Percentiles rank a stretch among this genome's conserved stretches.
These are phyloP conservation scores for Anoura caudifer DNA, from an alignment of 2,113 vertebrate genomes.

Conservation along the genomic window DNA sequence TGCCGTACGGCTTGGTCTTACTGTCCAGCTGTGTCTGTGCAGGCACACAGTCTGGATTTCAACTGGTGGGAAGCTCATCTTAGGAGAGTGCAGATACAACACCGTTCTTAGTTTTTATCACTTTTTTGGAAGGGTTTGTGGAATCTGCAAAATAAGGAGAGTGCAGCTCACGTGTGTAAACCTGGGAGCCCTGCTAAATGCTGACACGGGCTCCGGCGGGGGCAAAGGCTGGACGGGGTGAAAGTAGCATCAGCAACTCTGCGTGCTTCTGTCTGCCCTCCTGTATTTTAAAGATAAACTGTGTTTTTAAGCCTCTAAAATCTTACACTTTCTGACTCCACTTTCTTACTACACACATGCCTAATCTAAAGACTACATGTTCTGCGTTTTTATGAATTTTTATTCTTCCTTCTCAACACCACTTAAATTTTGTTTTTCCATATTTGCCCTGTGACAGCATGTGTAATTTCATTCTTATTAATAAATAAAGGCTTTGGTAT, in stretches of 20 bases:
- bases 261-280: not conserved
- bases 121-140: not conserved
- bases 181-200: fast-evolving
- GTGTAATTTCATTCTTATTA: not conserved
- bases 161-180: not conserved
- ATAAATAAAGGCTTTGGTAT: not conserved
- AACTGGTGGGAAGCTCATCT: not conserved
- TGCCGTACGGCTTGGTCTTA: no score
- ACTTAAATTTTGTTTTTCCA: not conserved
- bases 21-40: not conserved
- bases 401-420: not conserved
- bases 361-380: not conserved
- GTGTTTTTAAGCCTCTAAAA: not conserved
- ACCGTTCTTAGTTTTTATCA: not conserved
- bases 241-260: not conserved
- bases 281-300: not conserved
- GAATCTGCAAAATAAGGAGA: not conserved
- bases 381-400: not conserved
- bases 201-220: not conserved
- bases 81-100: not conserved
- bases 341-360: not conserved
- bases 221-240: not conserved
- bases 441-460: not conserved
- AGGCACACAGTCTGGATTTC: not conserved
- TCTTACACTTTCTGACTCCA: not conserved